Evolutionary conservation across 1,140 invertebrate species (phyloP).

Genomic region (Drosophila biarmipes): DNA sequence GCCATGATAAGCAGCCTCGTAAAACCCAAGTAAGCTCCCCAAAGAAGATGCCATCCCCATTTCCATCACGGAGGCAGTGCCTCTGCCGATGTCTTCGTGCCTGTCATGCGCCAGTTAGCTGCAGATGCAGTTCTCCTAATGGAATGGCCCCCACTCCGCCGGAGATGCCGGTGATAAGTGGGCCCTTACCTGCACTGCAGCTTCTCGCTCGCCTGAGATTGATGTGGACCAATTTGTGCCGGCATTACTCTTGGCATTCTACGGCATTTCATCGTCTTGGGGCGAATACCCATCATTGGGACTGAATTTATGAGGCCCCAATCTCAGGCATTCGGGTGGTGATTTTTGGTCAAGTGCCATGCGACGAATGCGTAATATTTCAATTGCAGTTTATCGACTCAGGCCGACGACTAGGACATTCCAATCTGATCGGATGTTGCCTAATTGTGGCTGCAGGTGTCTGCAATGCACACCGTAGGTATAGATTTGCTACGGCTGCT

Average conservation of each 20-base stretch:
- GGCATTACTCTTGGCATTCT: slow-evolving; percentile 63
- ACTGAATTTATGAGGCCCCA: slow-evolving; percentile 61
- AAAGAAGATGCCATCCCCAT: slow-evolving; percentile 8
- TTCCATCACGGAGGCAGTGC: slow-evolving; percentile 4
- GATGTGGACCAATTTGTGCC: slow-evolving; percentile 73
- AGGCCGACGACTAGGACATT: slow-evolving; percentile 25
- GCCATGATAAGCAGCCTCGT: slow-evolving; percentile 41
- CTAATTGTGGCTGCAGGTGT: slow-evolving; percentile 3
- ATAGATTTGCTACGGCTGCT: not conserved
- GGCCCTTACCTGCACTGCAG: slow-evolving; percentile 63
- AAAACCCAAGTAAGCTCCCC: slow-evolving; percentile 32
- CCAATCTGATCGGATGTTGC: slow-evolving; percentile 18
- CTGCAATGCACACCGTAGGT: not conserved
- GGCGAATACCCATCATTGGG: slow-evolving; percentile 43
- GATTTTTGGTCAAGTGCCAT: slow-evolving; percentile 36
- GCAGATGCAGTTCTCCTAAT: slow-evolving; percentile 34
- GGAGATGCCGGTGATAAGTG: slow-evolving; percentile 53
- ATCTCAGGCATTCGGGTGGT: slow-evolving; percentile 9
- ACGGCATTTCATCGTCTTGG: slow-evolving; percentile 72
- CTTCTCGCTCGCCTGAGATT: slow-evolving; percentile 63
- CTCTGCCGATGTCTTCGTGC: slow-evolving; percentile 10
- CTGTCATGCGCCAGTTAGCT: slow-evolving; percentile 56
- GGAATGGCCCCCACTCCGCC: slow-evolving; percentile 10
- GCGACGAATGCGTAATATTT: slow-evolving; percentile 58
- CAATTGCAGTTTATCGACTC: slow-evolving; percentile 28